Evolutionary conservation across 1,140 invertebrate genomes (phyloP).

Genomic region (Holcopasites calliopsidis): DNA sequence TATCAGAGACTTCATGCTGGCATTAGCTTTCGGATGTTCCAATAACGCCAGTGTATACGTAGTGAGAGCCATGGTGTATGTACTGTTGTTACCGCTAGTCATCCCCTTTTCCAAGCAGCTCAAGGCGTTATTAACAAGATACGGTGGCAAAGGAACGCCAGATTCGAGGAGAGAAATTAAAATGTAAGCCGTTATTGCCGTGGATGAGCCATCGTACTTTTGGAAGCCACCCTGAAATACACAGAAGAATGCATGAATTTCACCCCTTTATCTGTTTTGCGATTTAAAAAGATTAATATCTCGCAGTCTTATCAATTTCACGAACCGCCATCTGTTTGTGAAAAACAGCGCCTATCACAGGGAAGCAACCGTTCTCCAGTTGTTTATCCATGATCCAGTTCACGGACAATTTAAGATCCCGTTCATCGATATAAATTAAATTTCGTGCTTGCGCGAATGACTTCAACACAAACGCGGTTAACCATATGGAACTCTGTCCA

Average conservation of each 20-base stretch:
- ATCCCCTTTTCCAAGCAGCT: slow-evolving; percentile 80
- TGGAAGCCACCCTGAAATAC: slow-evolving; percentile 82
- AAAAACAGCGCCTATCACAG: slow-evolving; percentile 86
- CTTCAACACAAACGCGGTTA: slow-evolving; percentile 91
- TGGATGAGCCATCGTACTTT: slow-evolving; percentile 81
- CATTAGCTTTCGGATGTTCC: slow-evolving; percentile 71
- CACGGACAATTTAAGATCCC: slow-evolving; percentile 83
- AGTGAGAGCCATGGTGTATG: slow-evolving; percentile 81
- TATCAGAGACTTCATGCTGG: slow-evolving; percentile 67
- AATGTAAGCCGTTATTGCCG: slow-evolving; percentile 85
- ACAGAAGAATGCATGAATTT: not conserved
- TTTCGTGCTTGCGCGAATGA: slow-evolving; percentile 84
- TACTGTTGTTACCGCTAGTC: slow-evolving; percentile 57
- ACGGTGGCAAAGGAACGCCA: slow-evolving; percentile 72
- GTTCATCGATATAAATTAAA: slow-evolving; percentile 85
- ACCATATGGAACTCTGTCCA: slow-evolving; percentile 86
- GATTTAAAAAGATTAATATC: no score
- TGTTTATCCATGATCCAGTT: slow-evolving; percentile 87
- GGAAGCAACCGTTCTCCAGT: slow-evolving; percentile 89
- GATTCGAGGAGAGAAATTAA: slow-evolving; percentile 84
- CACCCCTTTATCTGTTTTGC: not conserved
- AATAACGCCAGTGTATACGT: slow-evolving; percentile 83
- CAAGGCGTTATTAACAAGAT: slow-evolving; percentile 79
- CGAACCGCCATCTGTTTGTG: slow-evolving; percentile 87
- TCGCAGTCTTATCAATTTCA: not conserved